Evolutionary conservation across 2,888 invertebrate genomes (phyloP), one percentile per base, ranked within the genome.

Genomic region (Andricus curvator): DNA sequence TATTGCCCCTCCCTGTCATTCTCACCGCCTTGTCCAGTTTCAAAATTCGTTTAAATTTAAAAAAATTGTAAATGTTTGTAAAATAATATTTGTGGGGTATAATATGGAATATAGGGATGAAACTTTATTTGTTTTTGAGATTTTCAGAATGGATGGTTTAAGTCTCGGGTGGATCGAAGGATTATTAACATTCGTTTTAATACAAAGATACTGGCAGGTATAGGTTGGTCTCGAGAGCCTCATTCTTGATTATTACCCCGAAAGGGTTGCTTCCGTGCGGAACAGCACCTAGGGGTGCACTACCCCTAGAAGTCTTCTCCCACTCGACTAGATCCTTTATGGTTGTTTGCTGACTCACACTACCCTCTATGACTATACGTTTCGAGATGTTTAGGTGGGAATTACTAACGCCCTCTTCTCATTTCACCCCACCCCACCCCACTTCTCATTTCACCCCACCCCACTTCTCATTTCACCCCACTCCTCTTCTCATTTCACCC

Each of bases 171-270:
- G 51, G 74, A 56, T 56, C 74, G 56, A 74, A 74, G 74, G 56
- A 88, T 90, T 90, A 90, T 90, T 90, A 88, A 89, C 90, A 92
- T 91, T 91, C 90, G 90, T 91, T 91, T 91, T 92, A 91, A 92
- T 92, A 90, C 85, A 76, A 80, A 85, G 82, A 83, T 80, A 83
- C 76, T 77, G 67, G 78, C 77, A 78, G 85, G 84, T 85, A 85
- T 85, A 88, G 88, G 85, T 83, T 56, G 56, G 86, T 91, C 92
- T 92, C 92, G 78, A 81, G 92, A 92, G 92, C 85, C 88, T 89
- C 92, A 90, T 92, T 92, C 88, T 85, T 90, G 91, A 91, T 91
- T 92, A 92, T 92, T 92, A 92, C 90, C 84, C 88, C 88, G 88
- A 92, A 92, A 92, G 92, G 92, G 92, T 92, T 92, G 88, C 88